Percentiles rank a stretch among this genome's conserved stretches.
Conservation (phyloP, 1,140 invertebrate genomes). For the Diplogasteroides magnus region DNA sequence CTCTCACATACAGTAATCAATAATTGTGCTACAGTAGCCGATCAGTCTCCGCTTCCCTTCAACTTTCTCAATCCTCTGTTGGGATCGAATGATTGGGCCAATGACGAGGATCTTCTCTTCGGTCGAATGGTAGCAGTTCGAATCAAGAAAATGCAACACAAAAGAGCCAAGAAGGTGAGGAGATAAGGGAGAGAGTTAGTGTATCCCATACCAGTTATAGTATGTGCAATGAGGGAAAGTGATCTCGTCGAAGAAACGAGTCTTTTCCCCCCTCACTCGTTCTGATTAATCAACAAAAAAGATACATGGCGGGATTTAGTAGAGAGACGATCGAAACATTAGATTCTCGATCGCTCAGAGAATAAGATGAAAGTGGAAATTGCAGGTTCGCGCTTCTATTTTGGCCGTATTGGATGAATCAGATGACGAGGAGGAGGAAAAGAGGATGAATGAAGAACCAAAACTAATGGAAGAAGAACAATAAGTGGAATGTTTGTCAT, state of each 20-base stretch:
- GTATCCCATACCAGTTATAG: too few relatives aligned
- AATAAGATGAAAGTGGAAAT: background rate
- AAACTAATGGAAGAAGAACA: too few relatives aligned
- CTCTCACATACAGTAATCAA: conserved; percentile 3
- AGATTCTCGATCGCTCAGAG: background rate
- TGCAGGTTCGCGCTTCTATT: conserved; percentile 23
- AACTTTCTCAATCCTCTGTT: conserved; percentile 5
- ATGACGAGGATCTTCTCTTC: conserved; percentile 27
- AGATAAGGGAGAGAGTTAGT: too few relatives aligned
- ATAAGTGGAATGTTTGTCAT: too few relatives aligned
- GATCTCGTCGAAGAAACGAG: background rate
- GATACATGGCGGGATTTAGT: background rate
- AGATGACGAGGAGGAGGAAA: conserved; percentile 14
- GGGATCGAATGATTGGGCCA: conserved; percentile 19
- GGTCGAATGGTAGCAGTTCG: conserved; percentile 19
- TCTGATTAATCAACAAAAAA: background rate
- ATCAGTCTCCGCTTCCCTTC: background rate
- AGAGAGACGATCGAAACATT: background rate
- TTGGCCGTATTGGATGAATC: conserved; percentile 21
- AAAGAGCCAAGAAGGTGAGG: conserved; percentile 23
- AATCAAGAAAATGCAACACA: conserved; percentile 23
- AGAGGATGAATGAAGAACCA: too few relatives aligned
- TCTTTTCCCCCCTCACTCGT: too few relatives aligned
- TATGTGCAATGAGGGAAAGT: background rate
- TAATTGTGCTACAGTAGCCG: background rate